Percentiles rank a stretch among this genome's conserved stretches.
Evolutionary conservation across 2,113 vertebrate genomes (phyloP).

Genomic region (Nothobranchius kuhntae): DNA sequence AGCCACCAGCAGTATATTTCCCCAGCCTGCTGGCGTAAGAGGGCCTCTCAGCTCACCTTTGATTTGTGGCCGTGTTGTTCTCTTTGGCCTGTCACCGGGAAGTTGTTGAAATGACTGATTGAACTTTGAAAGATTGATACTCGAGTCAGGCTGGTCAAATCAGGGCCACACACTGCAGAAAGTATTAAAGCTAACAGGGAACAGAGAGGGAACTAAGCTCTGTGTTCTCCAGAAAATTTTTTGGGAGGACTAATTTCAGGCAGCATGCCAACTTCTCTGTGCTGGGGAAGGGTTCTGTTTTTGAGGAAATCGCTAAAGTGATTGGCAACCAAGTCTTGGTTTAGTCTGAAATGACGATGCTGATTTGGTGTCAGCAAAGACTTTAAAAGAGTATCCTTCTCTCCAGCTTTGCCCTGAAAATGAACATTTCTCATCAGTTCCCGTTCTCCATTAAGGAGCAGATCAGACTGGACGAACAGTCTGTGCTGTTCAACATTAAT

Average conservation of each 20-base stretch:
- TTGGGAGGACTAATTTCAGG: conserved; percentile 38
- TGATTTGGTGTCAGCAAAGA: conserved; percentile 44
- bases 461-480: conserved; percentile 53
- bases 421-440: conserved; percentile 14
- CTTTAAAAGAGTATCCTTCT: conserved; percentile 48
- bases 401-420: conserved; percentile 43
- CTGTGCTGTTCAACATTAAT: conserved; percentile 64
- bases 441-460: conserved; percentile 47
- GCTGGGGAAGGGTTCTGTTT: conserved; percentile 37
- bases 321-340: conserved; percentile 54
- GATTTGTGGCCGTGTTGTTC: conserved; percentile 76
- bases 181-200: conserved; percentile 48
- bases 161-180: conserved; percentile 20
- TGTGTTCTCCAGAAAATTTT: conserved; percentile 24
- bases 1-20: conserved; percentile 65
- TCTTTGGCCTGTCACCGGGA: conserved; percentile 65
- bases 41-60: conserved; percentile 59
- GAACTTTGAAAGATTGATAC: conserved; percentile 68
- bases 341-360: conserved; percentile 59
- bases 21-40: conserved; percentile 35
- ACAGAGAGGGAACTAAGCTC: conserved; percentile 20
- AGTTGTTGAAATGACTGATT: conserved; percentile 73
- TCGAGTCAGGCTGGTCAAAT: conserved; percentile 51
- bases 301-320: conserved; percentile 18
- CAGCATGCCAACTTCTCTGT: conserved; percentile 24